phyloP scores from a whole-genome alignment of 2,888 invertebrate species.

The Morinoia aosen region DNA sequence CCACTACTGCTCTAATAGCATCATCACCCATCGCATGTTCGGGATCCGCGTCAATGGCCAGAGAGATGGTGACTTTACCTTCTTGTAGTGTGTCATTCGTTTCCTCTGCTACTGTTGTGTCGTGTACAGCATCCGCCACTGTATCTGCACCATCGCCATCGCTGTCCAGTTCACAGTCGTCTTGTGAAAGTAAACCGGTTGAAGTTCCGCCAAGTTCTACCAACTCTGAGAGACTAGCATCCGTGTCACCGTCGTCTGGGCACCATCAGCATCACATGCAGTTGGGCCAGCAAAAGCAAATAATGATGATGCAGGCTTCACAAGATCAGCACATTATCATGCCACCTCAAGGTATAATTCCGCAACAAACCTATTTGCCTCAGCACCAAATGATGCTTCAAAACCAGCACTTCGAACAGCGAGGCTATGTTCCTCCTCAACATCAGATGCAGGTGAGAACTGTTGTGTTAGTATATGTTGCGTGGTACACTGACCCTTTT shows the following conservation, averaged over 20 bases:
- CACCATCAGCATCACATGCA: slow-evolving; percentile 20
- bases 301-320: slow-evolving; percentile 34
- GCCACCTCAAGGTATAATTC: slow-evolving; percentile 48
- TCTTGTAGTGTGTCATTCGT: slow-evolving; percentile 50
- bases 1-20: background rate
- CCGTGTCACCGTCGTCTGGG: slow-evolving; percentile 17
- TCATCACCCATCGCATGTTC: slow-evolving; percentile 53
- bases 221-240: slow-evolving; percentile 55
- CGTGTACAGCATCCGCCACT: slow-evolving; percentile 51
- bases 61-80: slow-evolving; percentile 52
- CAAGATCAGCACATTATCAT: slow-evolving; percentile 26
- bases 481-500: background rate
- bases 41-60: slow-evolving; percentile 53
- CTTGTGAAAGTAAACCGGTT: background rate
- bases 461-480: background rate
- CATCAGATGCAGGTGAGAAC: slow-evolving; percentile 54
- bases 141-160: background rate
- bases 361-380: slow-evolving; percentile 45
- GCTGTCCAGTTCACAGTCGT: background rate
- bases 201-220: background rate
- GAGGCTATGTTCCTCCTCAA: slow-evolving; percentile 47
- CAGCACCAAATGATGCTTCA: slow-evolving; percentile 55
- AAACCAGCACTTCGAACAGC: slow-evolving; percentile 55
- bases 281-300: slow-evolving; percentile 41
- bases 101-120: slow-evolving; percentile 46